Evolutionary conservation across 2,113 vertebrate genomes (phyloP).

Genomic region (Alectura lathami): DNA sequence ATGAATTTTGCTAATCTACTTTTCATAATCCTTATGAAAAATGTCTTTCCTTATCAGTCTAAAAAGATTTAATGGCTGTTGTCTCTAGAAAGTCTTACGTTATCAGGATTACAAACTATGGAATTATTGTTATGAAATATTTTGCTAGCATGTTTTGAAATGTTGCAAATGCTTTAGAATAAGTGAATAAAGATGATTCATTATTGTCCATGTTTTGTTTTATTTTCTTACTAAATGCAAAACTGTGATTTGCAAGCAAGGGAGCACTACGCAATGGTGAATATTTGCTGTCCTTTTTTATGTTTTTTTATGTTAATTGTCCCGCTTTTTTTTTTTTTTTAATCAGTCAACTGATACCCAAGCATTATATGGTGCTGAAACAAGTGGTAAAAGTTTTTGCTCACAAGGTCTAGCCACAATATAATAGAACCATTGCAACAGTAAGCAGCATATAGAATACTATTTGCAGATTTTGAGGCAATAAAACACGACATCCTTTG

Average conservation of each 20-base stretch:
- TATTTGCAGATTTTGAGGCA: neutral
- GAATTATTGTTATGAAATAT: neutral
- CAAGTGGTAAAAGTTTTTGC: neutral
- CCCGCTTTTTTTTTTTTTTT: neutral
- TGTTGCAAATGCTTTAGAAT: neutral
- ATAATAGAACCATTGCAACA: neutral
- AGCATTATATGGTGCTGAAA: neutral
- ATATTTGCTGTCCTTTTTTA: neutral
- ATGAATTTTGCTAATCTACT: conserved; percentile 50
- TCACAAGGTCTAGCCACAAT: neutral
- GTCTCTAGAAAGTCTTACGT: neutral
- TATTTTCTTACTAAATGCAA: neutral
- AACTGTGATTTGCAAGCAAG: neutral
- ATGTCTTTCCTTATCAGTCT: conserved; percentile 30
- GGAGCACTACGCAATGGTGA: neutral
- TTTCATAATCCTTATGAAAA: conserved; percentile 34
- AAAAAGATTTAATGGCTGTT: conserved; percentile 39
- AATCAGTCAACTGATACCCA: too few species aligned
- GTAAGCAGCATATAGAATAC: neutral
- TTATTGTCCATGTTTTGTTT: neutral
- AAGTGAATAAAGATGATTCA: neutral
- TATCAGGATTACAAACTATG: neutral
- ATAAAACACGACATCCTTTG: neutral
- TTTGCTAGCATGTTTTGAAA: neutral
- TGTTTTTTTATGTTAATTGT: neutral